Percentiles rank a stretch among this genome's conserved stretches.
Conservation (phyloP, 2,888 invertebrate species). For the Tachystola acroxantha region DNA sequence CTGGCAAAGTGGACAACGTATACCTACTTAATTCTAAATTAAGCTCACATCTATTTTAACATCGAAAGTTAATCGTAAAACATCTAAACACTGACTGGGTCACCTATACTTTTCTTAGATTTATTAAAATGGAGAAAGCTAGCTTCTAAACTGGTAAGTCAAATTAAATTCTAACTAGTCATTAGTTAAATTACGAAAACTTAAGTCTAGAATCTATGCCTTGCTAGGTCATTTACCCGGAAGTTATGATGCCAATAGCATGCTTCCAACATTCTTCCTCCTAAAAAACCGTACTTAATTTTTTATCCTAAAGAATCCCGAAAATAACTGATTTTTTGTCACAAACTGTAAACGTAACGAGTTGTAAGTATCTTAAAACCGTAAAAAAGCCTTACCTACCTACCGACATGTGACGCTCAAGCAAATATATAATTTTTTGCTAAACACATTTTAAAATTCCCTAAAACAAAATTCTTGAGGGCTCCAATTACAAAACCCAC, state of each 20-base stretch:
- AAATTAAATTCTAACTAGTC: too few relatives aligned
- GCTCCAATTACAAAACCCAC: constrained; percentile 59
- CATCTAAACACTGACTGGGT: too few relatives aligned
- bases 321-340: constrained; percentile 1
- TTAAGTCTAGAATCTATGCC: too few relatives aligned
- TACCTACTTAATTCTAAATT: too few relatives aligned
- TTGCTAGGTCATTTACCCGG: not conserved
- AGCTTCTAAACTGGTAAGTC: too few relatives aligned
- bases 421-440: constrained; percentile 16
- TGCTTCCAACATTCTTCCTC: not conserved
- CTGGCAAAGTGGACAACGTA: too few relatives aligned
- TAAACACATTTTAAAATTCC: constrained; percentile 17
- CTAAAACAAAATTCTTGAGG: constrained; percentile 34
- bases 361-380: constrained; percentile 13
- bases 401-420: constrained; percentile 17
- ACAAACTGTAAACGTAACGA: constrained; percentile 14
- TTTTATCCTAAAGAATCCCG: not conserved
- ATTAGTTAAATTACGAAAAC: not conserved
- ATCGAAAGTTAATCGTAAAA: too few relatives aligned
- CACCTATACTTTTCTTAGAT: too few relatives aligned
- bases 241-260: not conserved
- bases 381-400: constrained; percentile 15
- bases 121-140: too few relatives aligned
- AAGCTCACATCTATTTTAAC: too few relatives aligned
- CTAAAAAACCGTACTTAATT: not conserved